Base-by-base conservation (phyloP, 2,797 vertebrate species). In the Acanthornis magna region DNA sequence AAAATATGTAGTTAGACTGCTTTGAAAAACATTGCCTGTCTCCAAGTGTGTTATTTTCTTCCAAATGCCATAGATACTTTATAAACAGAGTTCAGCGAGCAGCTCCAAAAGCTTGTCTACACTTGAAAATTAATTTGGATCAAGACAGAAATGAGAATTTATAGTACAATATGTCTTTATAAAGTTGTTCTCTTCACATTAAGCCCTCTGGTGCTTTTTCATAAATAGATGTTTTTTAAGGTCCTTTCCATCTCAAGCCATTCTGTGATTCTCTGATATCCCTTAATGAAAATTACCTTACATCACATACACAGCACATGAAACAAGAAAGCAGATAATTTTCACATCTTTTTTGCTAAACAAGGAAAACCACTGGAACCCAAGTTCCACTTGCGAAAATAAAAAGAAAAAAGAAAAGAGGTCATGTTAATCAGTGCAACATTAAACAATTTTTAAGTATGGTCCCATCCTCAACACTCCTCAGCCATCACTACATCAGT, bases 101-200 rank as follows among this genome's bases (percentile, higher is more conserved):
- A 74, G 63, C 34, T 91, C 79, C 75, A 95, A 71, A 93, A 60
- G 71, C 90, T 85, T 93, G 88, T 89, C 93, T 92, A 74, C 54
- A 79, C 94, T 92, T 92, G 93, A 94, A 93, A 94, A 90, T 80
- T 85, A 85, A 82, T 87, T 95, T 85, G 60, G 67, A 89, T 89
- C 81, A 76, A 92, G 84, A 88, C 45, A 93, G 85, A 96, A 89
- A 90, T 54, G 50, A 79, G 74, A 94, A 92, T 94, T 96, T 85
- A 79, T 51, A 86, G 70, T 14, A 72, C 53, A 72, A 54, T 58
- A 62, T 48, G 30, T 76, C 94, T 88, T 88, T 67, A 84, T 63
- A 57, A 78, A 91, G 48, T 79, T 61, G 32, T 54, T 78, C 50
- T 51, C 53, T 60, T 77, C n/a, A 26, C 45, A 80, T 71, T 61